Base-by-base conservation (phyloP, 53 echinoderm and acorn worm species). In the Holothuria leucospilota region DNA sequence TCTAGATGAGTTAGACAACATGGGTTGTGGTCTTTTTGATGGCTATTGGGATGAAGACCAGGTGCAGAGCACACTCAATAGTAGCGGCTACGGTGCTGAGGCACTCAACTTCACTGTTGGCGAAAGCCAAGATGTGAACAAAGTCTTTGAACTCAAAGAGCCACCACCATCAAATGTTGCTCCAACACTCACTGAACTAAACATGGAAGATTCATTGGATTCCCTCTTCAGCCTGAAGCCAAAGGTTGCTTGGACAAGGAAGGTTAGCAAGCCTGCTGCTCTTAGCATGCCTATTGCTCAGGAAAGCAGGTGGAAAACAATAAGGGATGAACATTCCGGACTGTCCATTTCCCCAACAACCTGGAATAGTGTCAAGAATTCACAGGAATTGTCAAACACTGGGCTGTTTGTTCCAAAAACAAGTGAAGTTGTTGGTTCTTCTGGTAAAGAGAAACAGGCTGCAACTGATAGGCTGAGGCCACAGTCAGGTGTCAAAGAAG, bases 101-200 rank as follows among this genome's bases (percentile, higher is more conserved):
- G 65, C 84, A 6, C 67, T 83, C 28, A 83, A 83, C 20, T 83
- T 83, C 67, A 83, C 84, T 25, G 63, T 83, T 41, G 74, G 38
- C 0, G 74, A 73, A 18, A 23, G 6, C n/a, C 29, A 73, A 24
- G n/a, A 34, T 1, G 39, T 15, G 15, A 23, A 23, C 21, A 46
- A 16, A 51, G 25, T 27, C n/a, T 60, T 59, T 21, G 80, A 80
- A 29, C 59, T 59, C 61, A 61, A 61, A 30, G 15, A 21, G 52
- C 16, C 39, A 0, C 10, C 80, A 7, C 20, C 38, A 18, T 60
- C 80, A 62, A 71, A 77, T 34, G 68, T n/a, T 21, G 77, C 74
- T 13, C 99, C 99, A 13, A 99, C 99, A 21, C 79, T 99, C 13
- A 93, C 95, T 2, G 99, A 99, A 87, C 88, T 99, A 10, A 99